phyloP scores from a whole-genome alignment of 2,888 invertebrate genomes.

The Smittia aterrima region DNA sequence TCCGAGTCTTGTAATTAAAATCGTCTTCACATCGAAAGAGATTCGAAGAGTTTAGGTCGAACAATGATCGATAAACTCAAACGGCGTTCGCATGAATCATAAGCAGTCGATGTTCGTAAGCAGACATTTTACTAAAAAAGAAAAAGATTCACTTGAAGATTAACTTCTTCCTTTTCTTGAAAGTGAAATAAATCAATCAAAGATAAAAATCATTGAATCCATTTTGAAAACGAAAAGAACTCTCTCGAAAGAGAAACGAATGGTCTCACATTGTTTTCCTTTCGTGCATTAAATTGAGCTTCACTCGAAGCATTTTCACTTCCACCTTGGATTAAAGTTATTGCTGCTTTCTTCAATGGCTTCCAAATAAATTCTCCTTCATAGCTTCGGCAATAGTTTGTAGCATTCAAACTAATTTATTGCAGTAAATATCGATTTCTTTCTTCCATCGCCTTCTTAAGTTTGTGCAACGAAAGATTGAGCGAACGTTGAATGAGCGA shows the following conservation, averaged over 20 bases:
- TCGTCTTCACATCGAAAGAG: too few relatives aligned
- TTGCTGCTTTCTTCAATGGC: constrained; percentile 25
- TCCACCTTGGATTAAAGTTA: constrained; percentile 22
- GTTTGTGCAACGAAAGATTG: constrained; percentile 1
- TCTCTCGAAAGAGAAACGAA: background rate
- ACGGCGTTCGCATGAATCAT: too few relatives aligned
- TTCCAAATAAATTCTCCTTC: constrained; percentile 1
- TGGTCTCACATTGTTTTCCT: constrained; percentile 14
- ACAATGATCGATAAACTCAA: too few relatives aligned
- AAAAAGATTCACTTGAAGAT: background rate
- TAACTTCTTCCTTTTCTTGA: background rate
- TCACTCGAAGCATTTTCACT: background rate
- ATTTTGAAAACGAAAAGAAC: constrained; percentile 19
- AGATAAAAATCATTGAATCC: constrained; percentile 39
- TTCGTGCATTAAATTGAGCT: background rate
- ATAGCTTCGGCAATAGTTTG: background rate
- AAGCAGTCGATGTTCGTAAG: too few relatives aligned
- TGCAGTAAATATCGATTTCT: constrained; percentile 34
- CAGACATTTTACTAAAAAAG: too few relatives aligned
- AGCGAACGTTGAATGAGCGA: background rate
- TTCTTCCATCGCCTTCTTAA: background rate
- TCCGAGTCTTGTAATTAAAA: background rate
- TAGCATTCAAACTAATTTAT: constrained; percentile 26
- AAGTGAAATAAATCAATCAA: constrained; percentile 38
- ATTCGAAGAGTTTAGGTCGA: too few relatives aligned